phyloP scores from a whole-genome alignment of 2,888 invertebrate species.

The Hemicrepidius hirtus region DNA sequence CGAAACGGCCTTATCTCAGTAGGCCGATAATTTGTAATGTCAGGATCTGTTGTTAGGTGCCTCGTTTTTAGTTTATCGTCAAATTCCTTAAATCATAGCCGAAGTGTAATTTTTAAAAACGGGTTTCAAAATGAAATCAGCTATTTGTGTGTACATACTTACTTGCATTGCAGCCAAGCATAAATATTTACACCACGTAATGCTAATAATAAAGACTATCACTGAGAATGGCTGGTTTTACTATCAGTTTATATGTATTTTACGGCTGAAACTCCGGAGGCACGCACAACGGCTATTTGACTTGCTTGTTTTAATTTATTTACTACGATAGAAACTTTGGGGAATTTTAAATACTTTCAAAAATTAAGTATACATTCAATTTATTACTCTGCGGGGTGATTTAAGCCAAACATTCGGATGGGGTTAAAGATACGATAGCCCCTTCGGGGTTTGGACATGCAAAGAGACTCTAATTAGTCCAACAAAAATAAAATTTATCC shows the following conservation, averaged over 20 bases:
- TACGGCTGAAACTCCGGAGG: background rate
- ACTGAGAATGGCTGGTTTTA: slow-evolving; percentile 6
- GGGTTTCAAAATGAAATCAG: slow-evolving; percentile 17
- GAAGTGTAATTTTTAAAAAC: slow-evolving; percentile 41
- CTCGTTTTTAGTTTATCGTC: slow-evolving; percentile 64
- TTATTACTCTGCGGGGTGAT: too few species aligned
- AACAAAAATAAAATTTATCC: too few species aligned
- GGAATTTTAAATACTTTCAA: too few species aligned
- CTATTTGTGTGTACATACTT: slow-evolving; percentile 4
- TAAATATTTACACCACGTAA: slow-evolving; percentile 14
- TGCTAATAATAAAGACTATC: background rate
- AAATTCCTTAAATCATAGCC: slow-evolving; percentile 49
- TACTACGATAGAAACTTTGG: background rate
- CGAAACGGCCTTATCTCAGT: slow-evolving; percentile 61
- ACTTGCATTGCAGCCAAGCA: slow-evolving; percentile 4
- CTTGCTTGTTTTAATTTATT: slow-evolving; percentile 1
- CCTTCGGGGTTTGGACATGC: too few species aligned
- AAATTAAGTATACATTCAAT: too few species aligned
- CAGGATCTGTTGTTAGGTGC: slow-evolving; percentile 66
- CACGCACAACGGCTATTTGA: background rate
- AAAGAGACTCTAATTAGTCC: too few species aligned
- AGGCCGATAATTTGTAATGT: slow-evolving; percentile 67
- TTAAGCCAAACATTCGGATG: too few species aligned
- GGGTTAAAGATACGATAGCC: too few species aligned
- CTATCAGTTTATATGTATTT: slow-evolving; percentile 14